phyloP scores from a whole-genome alignment of 2,113 vertebrate species.

The Grallaria varia region DNA sequence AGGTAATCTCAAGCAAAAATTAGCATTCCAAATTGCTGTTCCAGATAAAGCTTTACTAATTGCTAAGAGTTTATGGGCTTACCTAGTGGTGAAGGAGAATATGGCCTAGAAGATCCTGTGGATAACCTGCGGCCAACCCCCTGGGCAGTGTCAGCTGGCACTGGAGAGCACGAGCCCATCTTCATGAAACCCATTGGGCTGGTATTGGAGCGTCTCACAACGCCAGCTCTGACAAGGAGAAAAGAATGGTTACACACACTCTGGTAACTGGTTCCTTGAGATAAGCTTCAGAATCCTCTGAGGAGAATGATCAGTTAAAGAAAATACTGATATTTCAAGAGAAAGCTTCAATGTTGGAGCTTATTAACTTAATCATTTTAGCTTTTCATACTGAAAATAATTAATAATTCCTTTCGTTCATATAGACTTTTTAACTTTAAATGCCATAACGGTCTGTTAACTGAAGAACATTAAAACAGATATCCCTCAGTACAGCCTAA shows the following conservation, averaged over 20 bases:
- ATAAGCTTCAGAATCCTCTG: not conserved
- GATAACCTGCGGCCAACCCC: conserved; percentile 85
- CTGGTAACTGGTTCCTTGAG: not conserved
- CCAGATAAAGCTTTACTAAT: not conserved
- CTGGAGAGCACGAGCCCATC: conserved; percentile 84
- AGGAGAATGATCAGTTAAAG: not conserved
- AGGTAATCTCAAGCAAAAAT: not conserved
- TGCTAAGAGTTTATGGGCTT: not conserved
- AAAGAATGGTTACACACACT: not conserved
- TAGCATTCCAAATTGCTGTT: not conserved
- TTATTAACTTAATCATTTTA: not conserved
- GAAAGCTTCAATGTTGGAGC: not conserved
- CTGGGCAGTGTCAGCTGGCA: conserved; percentile 79
- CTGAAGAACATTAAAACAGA: not conserved
- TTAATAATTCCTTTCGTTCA: not conserved
- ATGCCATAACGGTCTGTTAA: not conserved
- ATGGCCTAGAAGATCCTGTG: conserved; percentile 90
- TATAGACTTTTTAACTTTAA: not conserved
- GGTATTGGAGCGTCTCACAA: conserved; percentile 92
- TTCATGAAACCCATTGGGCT: conserved; percentile 94
- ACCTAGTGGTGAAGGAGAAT: conserved; percentile 95
- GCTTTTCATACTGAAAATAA: not conserved
- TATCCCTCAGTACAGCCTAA: not conserved
- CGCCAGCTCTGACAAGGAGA: conserved; percentile 78
- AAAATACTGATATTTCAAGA: not conserved